These are phyloP conservation scores for Solenodon paradoxus DNA, from an alignment of 2,113 vertebrate species.

Conservation along the genomic window DNA sequence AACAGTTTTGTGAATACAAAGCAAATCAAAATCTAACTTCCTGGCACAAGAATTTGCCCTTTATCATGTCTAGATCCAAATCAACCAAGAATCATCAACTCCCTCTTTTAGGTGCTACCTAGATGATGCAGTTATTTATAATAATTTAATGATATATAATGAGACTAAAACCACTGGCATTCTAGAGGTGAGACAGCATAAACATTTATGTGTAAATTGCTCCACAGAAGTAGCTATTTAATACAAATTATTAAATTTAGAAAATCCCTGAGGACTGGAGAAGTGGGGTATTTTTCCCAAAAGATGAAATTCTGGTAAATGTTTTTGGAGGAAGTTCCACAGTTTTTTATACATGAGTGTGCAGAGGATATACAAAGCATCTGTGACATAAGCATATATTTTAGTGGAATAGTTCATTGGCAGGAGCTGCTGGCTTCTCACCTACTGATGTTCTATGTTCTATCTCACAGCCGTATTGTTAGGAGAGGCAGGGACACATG, in stretches of 20 bases:
- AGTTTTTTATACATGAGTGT: not conserved
- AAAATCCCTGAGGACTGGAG: not conserved
- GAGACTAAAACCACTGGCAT: not conserved
- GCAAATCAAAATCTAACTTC: not conserved
- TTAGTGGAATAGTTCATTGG: not conserved
- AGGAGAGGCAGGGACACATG: not conserved
- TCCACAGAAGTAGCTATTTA: not conserved
- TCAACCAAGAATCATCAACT: not conserved
- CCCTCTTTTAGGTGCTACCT: not conserved
- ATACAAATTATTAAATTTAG: not conserved
- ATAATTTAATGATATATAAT: not conserved
- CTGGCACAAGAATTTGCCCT: not conserved
- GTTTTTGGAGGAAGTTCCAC: no score
- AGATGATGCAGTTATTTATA: not conserved
- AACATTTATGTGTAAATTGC: not conserved
- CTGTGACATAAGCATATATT: not conserved
- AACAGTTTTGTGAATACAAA: constrained; percentile 2
- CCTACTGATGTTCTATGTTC: fast-evolving
- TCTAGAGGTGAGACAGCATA: not conserved
- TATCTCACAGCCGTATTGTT: not conserved
- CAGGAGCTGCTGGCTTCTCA: not conserved
- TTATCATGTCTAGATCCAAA: not conserved
- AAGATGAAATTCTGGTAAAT: not conserved
- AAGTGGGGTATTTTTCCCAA: not conserved
- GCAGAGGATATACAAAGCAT: not conserved